Evolutionary conservation across 1,140 invertebrate species (phyloP).

Genomic region (Magallana gigas): DNA sequence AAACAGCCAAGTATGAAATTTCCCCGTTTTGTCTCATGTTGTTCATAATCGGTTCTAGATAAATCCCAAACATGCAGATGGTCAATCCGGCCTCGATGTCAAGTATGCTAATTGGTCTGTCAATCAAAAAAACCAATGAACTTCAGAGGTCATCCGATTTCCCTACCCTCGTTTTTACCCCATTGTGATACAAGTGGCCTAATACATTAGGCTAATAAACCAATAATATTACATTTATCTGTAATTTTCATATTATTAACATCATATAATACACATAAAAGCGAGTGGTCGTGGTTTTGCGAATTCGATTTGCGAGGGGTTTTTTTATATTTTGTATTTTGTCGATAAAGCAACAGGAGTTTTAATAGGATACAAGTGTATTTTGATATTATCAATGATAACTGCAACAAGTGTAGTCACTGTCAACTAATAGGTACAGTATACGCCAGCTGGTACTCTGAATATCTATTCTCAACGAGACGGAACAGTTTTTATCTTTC

Average conservation of each 20-base stretch:
- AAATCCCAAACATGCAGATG: background rate
- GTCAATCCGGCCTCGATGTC: background rate
- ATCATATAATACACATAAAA: background rate
- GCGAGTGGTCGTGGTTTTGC: background rate
- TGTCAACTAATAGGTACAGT: conserved; percentile 1
- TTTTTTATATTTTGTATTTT: background rate
- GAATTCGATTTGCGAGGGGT: background rate
- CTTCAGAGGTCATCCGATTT: conserved; percentile 17
- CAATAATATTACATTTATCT: conserved; percentile 10
- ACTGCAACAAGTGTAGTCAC: conserved; percentile 23
- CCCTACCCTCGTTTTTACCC: background rate
- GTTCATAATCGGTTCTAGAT: background rate
- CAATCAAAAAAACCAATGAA: background rate
- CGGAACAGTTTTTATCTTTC: conserved; percentile 42
- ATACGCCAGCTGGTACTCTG: conserved; percentile 29
- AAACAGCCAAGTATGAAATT: background rate
- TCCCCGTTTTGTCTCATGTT: background rate
- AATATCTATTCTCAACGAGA: conserved; percentile 36
- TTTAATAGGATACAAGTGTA: conserved; percentile 35
- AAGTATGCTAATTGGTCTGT: conserved; percentile 3
- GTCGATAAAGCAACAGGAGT: conserved; percentile 27
- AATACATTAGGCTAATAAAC: conserved; percentile 2
- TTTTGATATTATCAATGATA: conserved; percentile 32
- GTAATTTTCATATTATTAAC: conserved; percentile 13
- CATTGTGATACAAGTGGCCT: background rate